Percentiles rank a stretch among this genome's conserved stretches.
Evolutionary conservation across 2,888 invertebrate species (phyloP).

Genomic region (Protonemura montana): DNA sequence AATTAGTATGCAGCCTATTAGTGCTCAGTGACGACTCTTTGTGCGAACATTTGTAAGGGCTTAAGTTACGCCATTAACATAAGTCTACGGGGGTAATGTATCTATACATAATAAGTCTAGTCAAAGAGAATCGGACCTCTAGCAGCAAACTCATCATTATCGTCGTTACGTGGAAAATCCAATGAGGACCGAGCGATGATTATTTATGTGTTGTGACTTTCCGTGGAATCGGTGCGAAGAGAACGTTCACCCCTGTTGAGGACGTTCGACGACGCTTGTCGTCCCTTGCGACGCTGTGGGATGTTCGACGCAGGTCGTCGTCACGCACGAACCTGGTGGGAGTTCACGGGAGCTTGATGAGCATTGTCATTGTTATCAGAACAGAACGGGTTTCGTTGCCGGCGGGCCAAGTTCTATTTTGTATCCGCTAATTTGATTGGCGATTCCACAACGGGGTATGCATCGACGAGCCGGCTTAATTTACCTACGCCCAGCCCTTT

Average conservation of each 20-base stretch:
- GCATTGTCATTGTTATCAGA: neutral
- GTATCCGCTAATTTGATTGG: neutral
- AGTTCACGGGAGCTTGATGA: neutral
- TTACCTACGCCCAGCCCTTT: neutral
- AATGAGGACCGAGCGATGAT: neutral
- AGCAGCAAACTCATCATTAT: neutral
- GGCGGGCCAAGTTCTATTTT: neutral
- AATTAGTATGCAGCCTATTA: slow-evolving; percentile 20
- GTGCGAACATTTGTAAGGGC: slow-evolving; percentile 24
- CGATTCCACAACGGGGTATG: neutral
- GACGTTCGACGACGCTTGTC: neutral
- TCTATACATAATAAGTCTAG: slow-evolving; percentile 14
- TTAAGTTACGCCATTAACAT: slow-evolving; percentile 35
- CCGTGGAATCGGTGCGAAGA: neutral
- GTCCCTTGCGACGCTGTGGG: neutral
- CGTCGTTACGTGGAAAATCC: neutral
- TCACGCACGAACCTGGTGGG: too few relatives aligned
- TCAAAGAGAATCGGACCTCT: slow-evolving; percentile 17
- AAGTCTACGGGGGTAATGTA: slow-evolving; percentile 26
- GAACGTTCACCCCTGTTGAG: neutral
- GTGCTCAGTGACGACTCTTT: slow-evolving; percentile 7
- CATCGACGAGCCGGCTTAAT: neutral
- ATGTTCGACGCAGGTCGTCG: neutral
- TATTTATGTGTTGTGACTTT: neutral
- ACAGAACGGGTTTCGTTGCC: neutral